A percentile compares a stretch with the other conserved stretches of the same genome.
Conservation (phyloP, 64 coral and sea anemone species). For the Stichodactyla mertensii region DNA sequence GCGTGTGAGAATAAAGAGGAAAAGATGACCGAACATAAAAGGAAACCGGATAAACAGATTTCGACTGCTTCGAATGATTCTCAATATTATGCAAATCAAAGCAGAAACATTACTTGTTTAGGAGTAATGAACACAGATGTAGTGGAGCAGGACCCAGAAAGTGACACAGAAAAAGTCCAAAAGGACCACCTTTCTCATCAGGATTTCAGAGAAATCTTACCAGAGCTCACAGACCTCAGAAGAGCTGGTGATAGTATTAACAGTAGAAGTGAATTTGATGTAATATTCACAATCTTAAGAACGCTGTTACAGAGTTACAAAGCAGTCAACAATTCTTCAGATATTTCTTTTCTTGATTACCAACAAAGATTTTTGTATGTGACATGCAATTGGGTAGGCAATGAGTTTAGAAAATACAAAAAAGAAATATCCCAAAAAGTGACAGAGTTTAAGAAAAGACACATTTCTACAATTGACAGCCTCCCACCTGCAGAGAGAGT, state of each 20-base stretch:
- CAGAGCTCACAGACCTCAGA: not conserved
- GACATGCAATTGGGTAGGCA: constrained; percentile 64
- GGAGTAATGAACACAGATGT: not conserved
- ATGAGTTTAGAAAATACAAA: constrained; percentile 56
- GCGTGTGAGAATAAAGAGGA: not conserved
- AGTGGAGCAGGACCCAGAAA: not conserved
- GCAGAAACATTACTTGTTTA: not conserved
- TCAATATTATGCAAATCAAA: not conserved
- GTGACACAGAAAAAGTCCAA: not conserved
- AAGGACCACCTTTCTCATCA: constrained; percentile 21
- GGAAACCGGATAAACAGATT: not conserved
- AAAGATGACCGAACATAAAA: not conserved
- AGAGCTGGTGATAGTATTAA: not conserved
- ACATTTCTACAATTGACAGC: constrained; percentile 77
- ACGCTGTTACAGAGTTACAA: not conserved
- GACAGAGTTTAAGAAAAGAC: constrained; percentile 69
- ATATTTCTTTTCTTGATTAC: not conserved
- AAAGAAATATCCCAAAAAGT: constrained; percentile 47
- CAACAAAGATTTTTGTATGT: constrained; percentile 29
- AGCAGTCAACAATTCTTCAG: not conserved
- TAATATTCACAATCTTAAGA: not conserved
- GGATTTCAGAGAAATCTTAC: not conserved
- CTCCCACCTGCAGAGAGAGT: constrained; percentile 62
- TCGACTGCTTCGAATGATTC: not conserved
- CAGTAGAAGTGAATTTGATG: not conserved